Percentiles rank a stretch among this genome's conserved stretches.
phyloP scores from a whole-genome alignment of 2,888 invertebrate species.

The Sarcophaga caerulescens region DNA sequence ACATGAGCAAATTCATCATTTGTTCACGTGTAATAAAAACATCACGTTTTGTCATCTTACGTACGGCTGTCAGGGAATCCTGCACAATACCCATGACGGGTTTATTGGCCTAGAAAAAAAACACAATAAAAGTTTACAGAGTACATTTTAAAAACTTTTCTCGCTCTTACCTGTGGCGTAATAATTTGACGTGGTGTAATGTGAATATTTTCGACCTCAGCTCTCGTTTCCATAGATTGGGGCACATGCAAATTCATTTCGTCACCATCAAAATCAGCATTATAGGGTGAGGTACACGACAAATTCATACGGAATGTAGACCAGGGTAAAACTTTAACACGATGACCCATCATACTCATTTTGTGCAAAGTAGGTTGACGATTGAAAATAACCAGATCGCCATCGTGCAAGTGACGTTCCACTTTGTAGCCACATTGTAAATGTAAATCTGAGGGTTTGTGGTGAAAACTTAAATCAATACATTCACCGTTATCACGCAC shows the following conservation, averaged over 20 bases:
- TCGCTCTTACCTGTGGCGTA: conserved; percentile 87
- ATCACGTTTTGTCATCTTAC: conserved; percentile 99
- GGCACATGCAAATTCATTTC: conserved; percentile 99
- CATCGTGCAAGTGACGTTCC: conserved; percentile 98
- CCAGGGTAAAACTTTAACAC: conserved; percentile 98
- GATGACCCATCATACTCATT: conserved; percentile 99
- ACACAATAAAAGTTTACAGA: background rate
- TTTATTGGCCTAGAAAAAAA: conserved; percentile 91
- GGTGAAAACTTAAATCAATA: conserved; percentile 98
- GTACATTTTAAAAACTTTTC: too few species aligned
- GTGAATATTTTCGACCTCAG: conserved; percentile 98
- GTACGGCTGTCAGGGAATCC: conserved; percentile 98
- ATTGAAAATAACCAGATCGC: conserved; percentile 99
- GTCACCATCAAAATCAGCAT: conserved; percentile 99
- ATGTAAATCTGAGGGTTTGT: conserved; percentile 97
- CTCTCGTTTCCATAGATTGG: conserved; percentile 98
- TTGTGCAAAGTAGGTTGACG: conserved; percentile 99
- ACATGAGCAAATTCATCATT: conserved; percentile 99
- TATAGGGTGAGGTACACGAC: conserved; percentile 98
- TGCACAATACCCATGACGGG: conserved; percentile 99
- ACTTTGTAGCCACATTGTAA: conserved; percentile 97
- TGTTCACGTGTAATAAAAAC: conserved; percentile 98
- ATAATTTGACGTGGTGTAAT: conserved; percentile 99
- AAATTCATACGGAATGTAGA: conserved; percentile 99
- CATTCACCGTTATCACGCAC: conserved; percentile 99